Conservation (phyloP, 2,888 invertebrate genomes). For the Aproaerema taeniolella region DNA sequence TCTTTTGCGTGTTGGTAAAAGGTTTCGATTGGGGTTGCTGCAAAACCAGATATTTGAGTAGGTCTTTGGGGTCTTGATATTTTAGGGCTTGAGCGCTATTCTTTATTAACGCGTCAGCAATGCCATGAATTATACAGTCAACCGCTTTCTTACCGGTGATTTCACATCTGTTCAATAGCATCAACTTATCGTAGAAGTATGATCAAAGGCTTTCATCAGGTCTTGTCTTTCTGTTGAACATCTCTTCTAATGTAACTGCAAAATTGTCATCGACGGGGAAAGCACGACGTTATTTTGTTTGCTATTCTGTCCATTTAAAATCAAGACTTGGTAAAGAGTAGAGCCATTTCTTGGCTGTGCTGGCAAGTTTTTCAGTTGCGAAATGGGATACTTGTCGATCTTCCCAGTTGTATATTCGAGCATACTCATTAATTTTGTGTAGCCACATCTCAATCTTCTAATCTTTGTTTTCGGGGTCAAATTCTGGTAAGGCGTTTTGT, state of each 20-base stretch:
- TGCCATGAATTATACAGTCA: slow-evolving; percentile 17
- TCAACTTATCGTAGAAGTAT: slow-evolving; percentile 20
- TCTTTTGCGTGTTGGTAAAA: background rate
- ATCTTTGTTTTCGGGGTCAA: slow-evolving; percentile 21
- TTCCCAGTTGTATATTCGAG: slow-evolving; percentile 22
- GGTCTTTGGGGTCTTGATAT: slow-evolving; percentile 14
- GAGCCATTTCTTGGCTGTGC: slow-evolving; percentile 24
- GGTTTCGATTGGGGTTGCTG: background rate
- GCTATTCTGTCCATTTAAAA: slow-evolving; percentile 25
- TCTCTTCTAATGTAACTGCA: slow-evolving; percentile 20
- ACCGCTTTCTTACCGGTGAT: slow-evolving; percentile 19
- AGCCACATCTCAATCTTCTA: slow-evolving; percentile 23
- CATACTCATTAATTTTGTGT: slow-evolving; percentile 10
- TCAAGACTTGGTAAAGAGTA: slow-evolving; percentile 18
- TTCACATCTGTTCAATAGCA: slow-evolving; percentile 17
- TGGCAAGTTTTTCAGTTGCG: slow-evolving; percentile 20
- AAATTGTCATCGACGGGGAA: slow-evolving; percentile 23
- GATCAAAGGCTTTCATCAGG: slow-evolving; percentile 13
- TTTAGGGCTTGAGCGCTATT: slow-evolving; percentile 13
- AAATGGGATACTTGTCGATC: slow-evolving; percentile 21
- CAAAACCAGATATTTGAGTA: slow-evolving; percentile 8
- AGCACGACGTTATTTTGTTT: slow-evolving; percentile 19
- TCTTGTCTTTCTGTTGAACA: slow-evolving; percentile 16
- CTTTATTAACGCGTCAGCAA: slow-evolving; percentile 13
- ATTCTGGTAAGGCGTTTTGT: slow-evolving; percentile 22